Evolutionary conservation across 1,140 invertebrate species (phyloP), one percentile per base, ranked within the genome.

Genomic region (Propsilocerus akamusi): DNA sequence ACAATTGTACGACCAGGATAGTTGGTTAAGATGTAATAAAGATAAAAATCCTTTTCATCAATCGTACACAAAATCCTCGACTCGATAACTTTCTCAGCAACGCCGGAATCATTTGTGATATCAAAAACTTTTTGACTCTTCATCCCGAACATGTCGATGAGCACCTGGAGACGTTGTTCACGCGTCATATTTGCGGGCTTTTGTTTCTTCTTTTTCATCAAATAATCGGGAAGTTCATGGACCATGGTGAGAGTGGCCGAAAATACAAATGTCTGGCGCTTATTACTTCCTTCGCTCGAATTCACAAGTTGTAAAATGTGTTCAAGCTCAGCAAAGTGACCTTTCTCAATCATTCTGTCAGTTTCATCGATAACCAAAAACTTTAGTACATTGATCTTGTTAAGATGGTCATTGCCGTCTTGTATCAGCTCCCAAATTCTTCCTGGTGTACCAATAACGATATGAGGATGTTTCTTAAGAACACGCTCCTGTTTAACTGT

Each of bases 291-390:
- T 51, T 76, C 71, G 55, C 86, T 74, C 5, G 65, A 62, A 65
- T 96, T 94, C 2, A 99, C 70, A 8, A 78, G 66, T 54, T 87
- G 81, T 0, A 98, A 62, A 11, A 99, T 68, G 26, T 80, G 73
- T 26, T 84, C 73, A 2, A 99, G 63, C 67, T 99, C 95, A 58
- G 89, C 77, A 70, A 98, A 99, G 68, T 99, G 95, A 14, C 90
- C 90, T 55, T 81, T 84, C 61, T 99, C 95, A 14, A 97, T 70
- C 94, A 99, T 98, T 56, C 96, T 74, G 68, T 99, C 97, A 0
- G 95, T 96, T 75, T 99, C 97, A 68, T 99, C 97, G 52, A 99
- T 88, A 0, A 90, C 94, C 50, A 99, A 68, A 65, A 80, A 91
- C 76, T 75, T 83, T 11, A 88, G 75, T 47, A 76, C 67, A 49